phyloP scores from a whole-genome alignment of 64 coral and sea anemone genomes.

The Montipora efflorescens region DNA sequence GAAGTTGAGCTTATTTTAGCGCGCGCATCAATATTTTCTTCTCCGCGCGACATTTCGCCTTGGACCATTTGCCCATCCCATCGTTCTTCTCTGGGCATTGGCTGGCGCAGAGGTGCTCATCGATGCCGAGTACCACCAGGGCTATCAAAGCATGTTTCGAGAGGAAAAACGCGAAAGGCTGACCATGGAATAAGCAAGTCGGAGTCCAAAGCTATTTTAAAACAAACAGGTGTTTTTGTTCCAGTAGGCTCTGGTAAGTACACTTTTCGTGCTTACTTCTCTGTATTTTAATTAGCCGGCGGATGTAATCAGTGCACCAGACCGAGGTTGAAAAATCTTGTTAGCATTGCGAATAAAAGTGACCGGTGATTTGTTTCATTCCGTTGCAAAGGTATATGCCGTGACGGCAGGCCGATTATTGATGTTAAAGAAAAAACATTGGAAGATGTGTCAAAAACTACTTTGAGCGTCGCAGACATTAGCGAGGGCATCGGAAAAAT shows the following conservation, averaged over 20 bases:
- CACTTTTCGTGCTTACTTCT: conserved; percentile 21
- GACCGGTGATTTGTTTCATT: too few species aligned
- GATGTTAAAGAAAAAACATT: conserved; percentile 14
- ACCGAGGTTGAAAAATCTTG: conserved; percentile 3
- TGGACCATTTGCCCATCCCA: conserved; percentile 65
- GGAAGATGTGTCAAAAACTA: not conserved
- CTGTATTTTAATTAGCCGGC: not conserved
- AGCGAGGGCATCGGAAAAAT: conserved; percentile 39
- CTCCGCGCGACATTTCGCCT: conserved; percentile 38
- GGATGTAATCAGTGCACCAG: not conserved
- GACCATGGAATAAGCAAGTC: conserved; percentile 33
- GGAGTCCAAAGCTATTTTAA: conserved; percentile 65
- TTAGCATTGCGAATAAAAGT: not conserved
- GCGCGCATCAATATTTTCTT: conserved; percentile 35
- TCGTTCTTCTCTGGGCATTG: conserved; percentile 62
- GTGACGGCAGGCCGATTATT: conserved; percentile 41
- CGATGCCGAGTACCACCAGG: conserved; percentile 57
- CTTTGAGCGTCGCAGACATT: not conserved
- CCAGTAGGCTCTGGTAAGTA: conserved; percentile 67
- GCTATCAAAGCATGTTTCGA: conserved; percentile 50
- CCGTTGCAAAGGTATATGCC: conserved; percentile 45
- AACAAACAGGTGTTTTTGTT: conserved; percentile 52
- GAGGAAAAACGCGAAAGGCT: conserved; percentile 47
- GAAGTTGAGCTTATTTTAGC: conserved; percentile 51
- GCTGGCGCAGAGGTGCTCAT: conserved; percentile 71